These are phyloP conservation scores for Plagodis pulveraria DNA, from an alignment of 2,888 invertebrate genomes.

Conservation along the genomic window DNA sequence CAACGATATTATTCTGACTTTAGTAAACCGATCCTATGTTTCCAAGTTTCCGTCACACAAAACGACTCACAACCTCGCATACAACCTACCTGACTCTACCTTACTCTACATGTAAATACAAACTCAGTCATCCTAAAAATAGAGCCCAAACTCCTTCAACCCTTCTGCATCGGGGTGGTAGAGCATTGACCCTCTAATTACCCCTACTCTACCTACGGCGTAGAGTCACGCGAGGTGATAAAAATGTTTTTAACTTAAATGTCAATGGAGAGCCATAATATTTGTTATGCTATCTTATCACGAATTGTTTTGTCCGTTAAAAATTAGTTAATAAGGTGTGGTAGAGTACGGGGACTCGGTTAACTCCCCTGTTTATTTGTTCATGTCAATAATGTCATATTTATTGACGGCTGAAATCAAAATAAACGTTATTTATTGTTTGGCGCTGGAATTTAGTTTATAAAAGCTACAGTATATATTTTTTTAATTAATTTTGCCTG, in stretches of 20 bases:
- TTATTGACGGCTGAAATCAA: no score
- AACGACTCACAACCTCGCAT: not conserved
- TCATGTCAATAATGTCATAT: no score
- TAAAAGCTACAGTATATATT: no score
- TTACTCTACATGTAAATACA: slow-evolving; percentile 4
- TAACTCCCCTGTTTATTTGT: no score
- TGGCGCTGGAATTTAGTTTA: no score
- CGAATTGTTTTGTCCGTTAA: slow-evolving; percentile 12
- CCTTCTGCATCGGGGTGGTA: slow-evolving; percentile 32
- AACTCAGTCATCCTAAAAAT: slow-evolving; percentile 2
- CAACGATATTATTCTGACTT: no score
- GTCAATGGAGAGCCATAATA: slow-evolving; percentile 18
- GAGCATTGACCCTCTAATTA: slow-evolving; percentile 41
- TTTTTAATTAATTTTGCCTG: no score
- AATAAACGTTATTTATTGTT: no score
- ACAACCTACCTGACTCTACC: not conserved
- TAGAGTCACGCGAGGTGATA: slow-evolving; percentile 34
- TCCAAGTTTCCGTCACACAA: slow-evolving; percentile 9
- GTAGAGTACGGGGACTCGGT: not conserved
- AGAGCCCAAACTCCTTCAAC: slow-evolving; percentile 4
- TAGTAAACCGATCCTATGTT: not conserved
- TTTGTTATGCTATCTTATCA: slow-evolving; percentile 11
- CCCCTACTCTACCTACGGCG: slow-evolving; percentile 12
- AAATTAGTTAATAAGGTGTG: slow-evolving; percentile 8
- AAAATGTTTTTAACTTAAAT: slow-evolving; percentile 28